Evolutionary conservation across 2,113 vertebrate species (phyloP).

Genomic region (Oriolus oriolus): DNA sequence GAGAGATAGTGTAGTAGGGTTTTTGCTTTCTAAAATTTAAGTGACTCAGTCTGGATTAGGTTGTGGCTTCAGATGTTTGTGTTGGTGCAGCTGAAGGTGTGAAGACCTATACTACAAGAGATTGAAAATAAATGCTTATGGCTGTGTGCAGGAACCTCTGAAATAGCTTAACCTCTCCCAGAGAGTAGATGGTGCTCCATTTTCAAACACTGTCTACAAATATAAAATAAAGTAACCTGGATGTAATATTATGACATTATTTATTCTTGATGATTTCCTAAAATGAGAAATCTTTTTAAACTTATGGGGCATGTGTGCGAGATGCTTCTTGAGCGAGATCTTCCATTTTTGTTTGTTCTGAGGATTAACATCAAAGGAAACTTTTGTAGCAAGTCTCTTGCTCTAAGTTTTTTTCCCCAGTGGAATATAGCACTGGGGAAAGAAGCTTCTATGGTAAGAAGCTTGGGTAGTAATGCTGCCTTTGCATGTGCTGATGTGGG

Average conservation of each 20-base stretch:
- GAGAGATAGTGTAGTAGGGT: not conserved
- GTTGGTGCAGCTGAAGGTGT: not conserved
- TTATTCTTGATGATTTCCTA: not conserved
- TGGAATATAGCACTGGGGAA: not conserved
- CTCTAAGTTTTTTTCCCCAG: not conserved
- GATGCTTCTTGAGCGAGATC: not conserved
- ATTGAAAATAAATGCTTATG: not conserved
- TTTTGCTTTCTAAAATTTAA: not conserved
- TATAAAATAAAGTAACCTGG: not conserved
- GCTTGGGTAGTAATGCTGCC: not conserved
- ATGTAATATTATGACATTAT: not conserved
- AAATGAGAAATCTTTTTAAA: not conserved
- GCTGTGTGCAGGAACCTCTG: not conserved
- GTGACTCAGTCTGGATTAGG: not conserved
- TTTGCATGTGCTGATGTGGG: not conserved
- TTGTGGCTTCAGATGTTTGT: not conserved
- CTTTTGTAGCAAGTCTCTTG: not conserved
- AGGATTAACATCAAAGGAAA: not conserved
- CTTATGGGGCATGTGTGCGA: too few species aligned
- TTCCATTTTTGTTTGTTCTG: not conserved
- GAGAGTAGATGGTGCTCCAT: not conserved
- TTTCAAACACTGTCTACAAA: not conserved
- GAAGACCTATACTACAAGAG: not conserved
- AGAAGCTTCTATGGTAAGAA: not conserved
- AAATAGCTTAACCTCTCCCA: not conserved